Evolutionary conservation across 1,140 invertebrate genomes (phyloP), one percentile per base, ranked within the genome.

Genomic region (Bradysia coprophila): DNA sequence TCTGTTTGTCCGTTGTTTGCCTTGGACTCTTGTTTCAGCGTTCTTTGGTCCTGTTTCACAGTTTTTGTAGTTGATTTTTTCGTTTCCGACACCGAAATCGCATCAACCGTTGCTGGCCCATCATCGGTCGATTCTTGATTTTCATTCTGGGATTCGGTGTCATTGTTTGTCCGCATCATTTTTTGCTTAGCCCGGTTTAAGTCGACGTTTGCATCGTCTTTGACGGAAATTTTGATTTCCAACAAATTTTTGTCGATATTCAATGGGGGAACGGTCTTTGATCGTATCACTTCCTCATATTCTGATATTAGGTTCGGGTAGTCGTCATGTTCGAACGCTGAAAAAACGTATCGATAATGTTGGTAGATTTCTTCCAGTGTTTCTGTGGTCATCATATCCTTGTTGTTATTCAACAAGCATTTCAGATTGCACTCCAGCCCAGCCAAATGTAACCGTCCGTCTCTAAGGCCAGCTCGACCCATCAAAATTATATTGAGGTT

Each of bases 401-500:
- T 52, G 40, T 53, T 57, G 13, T 53, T 56, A 15, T 62, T 58
- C 0, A 57, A 49, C 2, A 71, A 48, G 34, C 58, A 61, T 21
- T 62, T 54, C 19, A 67, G 53, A 21, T 66, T 49, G 2, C 49
- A 38, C 32, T 63, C 41, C 19, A 71, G 46, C 45, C 65, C 57
- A n/a, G 50, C 59, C 16, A 69, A 44, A 49, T 68, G 64, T 37
- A 53, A 52, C 4, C 50, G 50, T n/a, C 68, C 68, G 46, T 66
- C 62, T 2, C 54, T 49, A 10, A 71, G 57, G 3, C 67, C 68
- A 2, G 65, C 67, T 51, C 69, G 66, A 0, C 68, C 68, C 4
- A 71, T 46, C 3, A 71, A 46, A 21, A 70, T 57, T 61, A 69
- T 70, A 45, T 71, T 71, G 0, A 71, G 43, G 41, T 53, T 61